Conservation (phyloP, 2,113 vertebrate genomes). For the Amia ocellicauda region DNA sequence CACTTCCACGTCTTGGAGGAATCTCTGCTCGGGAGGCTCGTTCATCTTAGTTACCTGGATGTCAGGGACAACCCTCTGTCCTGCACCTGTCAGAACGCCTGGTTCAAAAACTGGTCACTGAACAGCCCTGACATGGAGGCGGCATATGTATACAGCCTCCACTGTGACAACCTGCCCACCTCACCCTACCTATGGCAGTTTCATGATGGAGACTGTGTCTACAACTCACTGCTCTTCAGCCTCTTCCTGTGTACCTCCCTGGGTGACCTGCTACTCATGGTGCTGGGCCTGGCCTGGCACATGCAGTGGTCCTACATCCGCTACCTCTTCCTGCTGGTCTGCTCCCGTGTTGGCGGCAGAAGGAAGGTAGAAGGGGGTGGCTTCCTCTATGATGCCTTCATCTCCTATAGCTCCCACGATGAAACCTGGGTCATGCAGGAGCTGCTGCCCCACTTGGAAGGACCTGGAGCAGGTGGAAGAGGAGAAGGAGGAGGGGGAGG, state of each 20-base stretch:
- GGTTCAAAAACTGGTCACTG: constrained; percentile 17
- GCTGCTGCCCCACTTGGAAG: constrained; percentile 18
- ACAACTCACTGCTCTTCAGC: constrained; percentile 1
- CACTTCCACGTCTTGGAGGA: constrained; percentile 10
- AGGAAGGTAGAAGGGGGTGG: not conserved
- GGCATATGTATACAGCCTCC: not conserved
- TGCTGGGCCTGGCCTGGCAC: not conserved
- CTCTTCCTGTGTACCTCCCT: constrained; percentile 6
- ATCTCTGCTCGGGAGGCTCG: not conserved
- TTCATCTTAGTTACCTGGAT: not conserved
- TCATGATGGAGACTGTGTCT: constrained; percentile 2
- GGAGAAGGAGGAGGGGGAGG: not conserved
- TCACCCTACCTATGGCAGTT: constrained; percentile 10
- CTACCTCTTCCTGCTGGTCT: constrained; percentile 8
- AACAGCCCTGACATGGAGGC: not conserved
- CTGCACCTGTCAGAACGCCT: constrained; percentile 11
- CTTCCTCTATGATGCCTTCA: constrained; percentile 14
- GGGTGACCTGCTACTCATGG: not conserved
- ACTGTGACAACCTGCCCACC: not conserved
- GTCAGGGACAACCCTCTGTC: constrained; percentile 8
- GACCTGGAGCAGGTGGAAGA: no score
- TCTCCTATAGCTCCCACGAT: constrained; percentile 21
- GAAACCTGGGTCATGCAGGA: constrained; percentile 11
- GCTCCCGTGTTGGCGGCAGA: not conserved
- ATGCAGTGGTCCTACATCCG: not conserved